Percentiles rank a stretch among this genome's conserved stretches.
phyloP scores from a whole-genome alignment of 2,797 vertebrate species.

The Dallia pectoralis region DNA sequence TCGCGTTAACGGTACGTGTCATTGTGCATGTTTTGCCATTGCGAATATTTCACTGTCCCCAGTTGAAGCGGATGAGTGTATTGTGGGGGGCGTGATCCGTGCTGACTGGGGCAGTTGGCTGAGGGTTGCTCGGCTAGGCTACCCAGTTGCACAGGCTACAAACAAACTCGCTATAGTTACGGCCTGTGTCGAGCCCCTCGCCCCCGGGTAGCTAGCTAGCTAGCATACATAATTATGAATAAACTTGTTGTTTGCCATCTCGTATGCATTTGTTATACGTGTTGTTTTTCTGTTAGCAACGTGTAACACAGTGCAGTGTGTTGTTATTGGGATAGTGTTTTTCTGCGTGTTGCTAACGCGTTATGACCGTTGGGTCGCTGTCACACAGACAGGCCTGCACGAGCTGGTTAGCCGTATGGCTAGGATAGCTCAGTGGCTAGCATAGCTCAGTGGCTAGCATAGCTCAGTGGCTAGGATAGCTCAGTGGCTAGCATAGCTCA shows the following conservation, averaged over 20 bases:
- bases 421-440: no score
- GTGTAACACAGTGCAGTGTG: not conserved
- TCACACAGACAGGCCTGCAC: constrained; percentile 27
- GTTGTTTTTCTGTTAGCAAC: not conserved
- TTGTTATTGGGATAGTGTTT: not conserved
- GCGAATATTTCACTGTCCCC: not conserved
- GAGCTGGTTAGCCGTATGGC: not conserved
- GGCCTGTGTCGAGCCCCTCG: not conserved
- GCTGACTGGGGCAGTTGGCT: not conserved
- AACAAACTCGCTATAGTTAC: constrained; percentile 7
- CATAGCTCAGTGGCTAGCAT: constrained; percentile 9
- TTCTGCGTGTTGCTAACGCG: not conserved
- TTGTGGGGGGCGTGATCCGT: constrained; percentile 40
- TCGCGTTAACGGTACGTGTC: not conserved
- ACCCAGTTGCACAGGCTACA: not conserved
- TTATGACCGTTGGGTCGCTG: not conserved
- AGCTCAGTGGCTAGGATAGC: no score
- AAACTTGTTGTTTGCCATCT: not conserved
- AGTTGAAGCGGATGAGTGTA: constrained; percentile 4
- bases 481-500: no score
- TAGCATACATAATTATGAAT: not conserved
- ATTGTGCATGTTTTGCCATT: not conserved
- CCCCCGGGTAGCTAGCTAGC: not conserved
- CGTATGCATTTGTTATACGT: not conserved
- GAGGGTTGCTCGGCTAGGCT: not conserved